Base-by-base conservation (phyloP, 2,113 vertebrate species). In the Otus sunia region DNA sequence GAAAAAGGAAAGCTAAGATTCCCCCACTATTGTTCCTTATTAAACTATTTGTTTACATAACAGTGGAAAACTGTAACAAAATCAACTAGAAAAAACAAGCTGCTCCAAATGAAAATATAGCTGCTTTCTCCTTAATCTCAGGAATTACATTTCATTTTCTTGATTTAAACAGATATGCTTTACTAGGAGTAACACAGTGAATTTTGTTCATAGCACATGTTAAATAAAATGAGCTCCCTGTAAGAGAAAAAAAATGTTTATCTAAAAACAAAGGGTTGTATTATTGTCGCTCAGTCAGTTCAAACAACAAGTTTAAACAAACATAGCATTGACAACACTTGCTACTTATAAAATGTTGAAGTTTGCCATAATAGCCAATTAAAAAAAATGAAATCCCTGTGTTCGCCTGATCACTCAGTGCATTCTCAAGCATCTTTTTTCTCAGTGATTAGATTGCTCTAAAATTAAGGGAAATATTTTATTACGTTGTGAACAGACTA, bases 201-300 rank as follows among this genome's bases (percentile, higher is more conserved):
- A 90, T 73, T 60, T 78, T 89, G 89, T 95, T 96, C 67, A 39
- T 87, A 63, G 84, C 90, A 25, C 53, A 75, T 56, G 87, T 95
- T 89, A 91, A 96, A 94, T 66, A 94, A 97, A 97, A 88, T 9
- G 21, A 16, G 21, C 21, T 97, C 95, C 87, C 95, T 85, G 75
- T 72, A 64, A 95, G 78, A 97, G 73, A 74, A 68, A 67, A 72
- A 66, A 76, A 71, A 86, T 69, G 82, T 97, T 97, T 97, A 94
- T 96, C 93, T 97, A 91, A 97, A 98, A 96, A 55, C 91, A 88
- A 92, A 97, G 86, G 32, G 6, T 2, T 95, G 93, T 96, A 97
- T 97, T 97, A 96, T 96, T 96, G 95, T 96, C 95, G 73, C 93
- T 97, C 86, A 90, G 79, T 94, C 96, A 96, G 86, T 92, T 94